Base-by-base conservation (phyloP, 2,797 vertebrate species). In the Carduelis carduelis region DNA sequence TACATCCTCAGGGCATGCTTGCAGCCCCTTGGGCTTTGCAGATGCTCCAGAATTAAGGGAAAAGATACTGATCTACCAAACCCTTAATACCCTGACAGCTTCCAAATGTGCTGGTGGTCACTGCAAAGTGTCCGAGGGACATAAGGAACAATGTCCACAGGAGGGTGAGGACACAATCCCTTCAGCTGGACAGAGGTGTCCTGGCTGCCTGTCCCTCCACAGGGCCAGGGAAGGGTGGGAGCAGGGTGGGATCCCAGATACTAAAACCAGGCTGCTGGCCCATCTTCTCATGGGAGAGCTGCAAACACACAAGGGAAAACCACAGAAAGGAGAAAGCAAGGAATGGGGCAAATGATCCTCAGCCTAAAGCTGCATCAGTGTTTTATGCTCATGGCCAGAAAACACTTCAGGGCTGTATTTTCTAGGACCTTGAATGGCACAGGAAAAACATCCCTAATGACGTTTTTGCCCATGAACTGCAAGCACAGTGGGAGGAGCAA, bases 221-320 rank as follows among this genome's bases (percentile, higher is more conserved):
- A 59, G 64, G 53, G 35, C 56, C 0, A 0, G 65, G 61, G 37
- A 28, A 10, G 43, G 66, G 21, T 35, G 68, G 82, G 30, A 79
- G 57, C 43, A 57, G 15, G 0, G 0, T 2, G 3, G 8, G 27
- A 47, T 34, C n/a, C 47, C 11, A 6, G 24, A 12, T 4, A 9
- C 2, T 16, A 28, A 44, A 59, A 30, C 32, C 32, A 52, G 47
- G 47, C 52, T 52, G 43, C 9, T 23, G 76, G 8, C 12, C 37
- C 61, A 17, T 43, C 47, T 12, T 28, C 21, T 57, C 21, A 20
- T 0, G 8, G 6, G 7, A 68, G 35, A 37, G 20, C 32, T 23
- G 32, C 44, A 26, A 75, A 30, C 1, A 15, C 1, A 19, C 3
- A 2, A 1, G 23, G 34, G 49, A 22, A 53, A 61, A 75, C 19